A percentile compares a stretch with the other conserved stretches of the same genome.
Conservation (phyloP, 2,888 invertebrate species). For the Dastarcus helophoroides region DNA sequence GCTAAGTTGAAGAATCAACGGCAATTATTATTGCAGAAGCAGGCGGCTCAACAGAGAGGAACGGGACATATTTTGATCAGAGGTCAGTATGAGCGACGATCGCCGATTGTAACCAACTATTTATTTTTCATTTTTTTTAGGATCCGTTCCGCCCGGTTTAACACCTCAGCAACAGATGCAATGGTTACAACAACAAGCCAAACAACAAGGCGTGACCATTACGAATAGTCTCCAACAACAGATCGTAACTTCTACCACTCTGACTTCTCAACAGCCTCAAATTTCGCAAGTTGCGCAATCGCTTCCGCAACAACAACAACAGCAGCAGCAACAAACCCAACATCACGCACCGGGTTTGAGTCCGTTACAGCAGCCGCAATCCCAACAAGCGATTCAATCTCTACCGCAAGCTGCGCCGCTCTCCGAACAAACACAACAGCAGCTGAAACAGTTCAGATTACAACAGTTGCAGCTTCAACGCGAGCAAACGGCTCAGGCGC, state of each 20-base stretch:
- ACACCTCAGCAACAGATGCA: conserved; percentile 36
- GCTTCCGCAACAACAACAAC: too few relatives aligned
- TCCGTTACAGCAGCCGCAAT: conserved; percentile 29
- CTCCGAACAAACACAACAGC: conserved; percentile 25
- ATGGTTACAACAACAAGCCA: conserved; percentile 37
- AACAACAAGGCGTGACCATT: conserved; percentile 33
- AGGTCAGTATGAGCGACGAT: conserved; percentile 21
- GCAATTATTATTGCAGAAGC: conserved; percentile 43
- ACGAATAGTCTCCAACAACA: conserved; percentile 32
- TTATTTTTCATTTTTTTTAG: conserved; percentile 14
- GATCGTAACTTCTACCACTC: conserved; percentile 19
- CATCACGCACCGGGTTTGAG: conserved; percentile 29
- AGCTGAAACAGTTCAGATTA: conserved; percentile 47
- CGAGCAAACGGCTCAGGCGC: conserved; percentile 38
- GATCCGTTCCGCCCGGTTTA: conserved; percentile 33
- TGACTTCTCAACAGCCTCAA: too few relatives aligned
- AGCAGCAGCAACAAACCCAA: conserved; percentile 10
- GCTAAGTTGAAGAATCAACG: conserved; percentile 59
- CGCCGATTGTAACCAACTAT: too few relatives aligned
- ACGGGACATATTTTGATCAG: conserved; percentile 33
- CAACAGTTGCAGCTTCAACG: conserved; percentile 51
- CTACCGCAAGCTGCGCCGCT: conserved; percentile 24
- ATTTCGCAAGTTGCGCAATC: too few relatives aligned
- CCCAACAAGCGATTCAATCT: conserved; percentile 26
- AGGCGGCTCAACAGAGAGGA: conserved; percentile 41